Conservation (phyloP, 2,113 vertebrate genomes). For the Anarhynchus alexandrinus region DNA sequence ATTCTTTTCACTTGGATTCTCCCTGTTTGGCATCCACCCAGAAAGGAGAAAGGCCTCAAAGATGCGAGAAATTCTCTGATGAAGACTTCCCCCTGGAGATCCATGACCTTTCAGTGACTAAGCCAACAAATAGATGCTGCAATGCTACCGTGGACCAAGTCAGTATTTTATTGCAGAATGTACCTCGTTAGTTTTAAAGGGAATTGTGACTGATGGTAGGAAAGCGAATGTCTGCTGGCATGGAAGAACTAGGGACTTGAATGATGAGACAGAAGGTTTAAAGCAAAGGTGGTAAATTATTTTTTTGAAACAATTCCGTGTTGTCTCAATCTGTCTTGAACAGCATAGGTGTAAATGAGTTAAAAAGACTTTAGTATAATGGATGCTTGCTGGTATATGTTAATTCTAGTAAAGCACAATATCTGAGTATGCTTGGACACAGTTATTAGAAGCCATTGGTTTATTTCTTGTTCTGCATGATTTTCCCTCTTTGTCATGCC, state of each 20-base stretch:
- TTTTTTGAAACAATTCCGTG: neutral
- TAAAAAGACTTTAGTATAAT: neutral
- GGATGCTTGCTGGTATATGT: neutral
- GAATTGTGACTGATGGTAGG: neutral
- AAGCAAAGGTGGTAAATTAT: neutral
- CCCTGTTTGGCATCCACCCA: neutral
- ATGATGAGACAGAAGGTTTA: neutral
- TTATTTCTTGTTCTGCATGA: neutral
- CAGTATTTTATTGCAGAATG: neutral
- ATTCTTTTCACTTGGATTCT: neutral
- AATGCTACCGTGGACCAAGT: neutral
- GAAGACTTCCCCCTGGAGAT: constrained; percentile 7
- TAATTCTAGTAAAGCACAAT: neutral
- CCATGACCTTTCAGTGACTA: neutral
- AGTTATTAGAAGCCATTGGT: neutral
- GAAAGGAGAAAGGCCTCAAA: neutral
- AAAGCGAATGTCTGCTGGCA: neutral
- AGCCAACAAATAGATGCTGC: neutral
- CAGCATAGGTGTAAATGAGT: neutral
- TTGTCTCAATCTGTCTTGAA: neutral
- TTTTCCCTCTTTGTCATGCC: neutral
- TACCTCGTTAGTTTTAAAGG: neutral
- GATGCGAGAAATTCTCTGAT: neutral
- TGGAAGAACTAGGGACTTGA: neutral
- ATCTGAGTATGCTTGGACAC: fast-evolving